These are phyloP conservation scores for Mesocentrotus franciscanus DNA, from an alignment of 53 echinoderm and acorn worm species.

Conservation along the genomic window DNA sequence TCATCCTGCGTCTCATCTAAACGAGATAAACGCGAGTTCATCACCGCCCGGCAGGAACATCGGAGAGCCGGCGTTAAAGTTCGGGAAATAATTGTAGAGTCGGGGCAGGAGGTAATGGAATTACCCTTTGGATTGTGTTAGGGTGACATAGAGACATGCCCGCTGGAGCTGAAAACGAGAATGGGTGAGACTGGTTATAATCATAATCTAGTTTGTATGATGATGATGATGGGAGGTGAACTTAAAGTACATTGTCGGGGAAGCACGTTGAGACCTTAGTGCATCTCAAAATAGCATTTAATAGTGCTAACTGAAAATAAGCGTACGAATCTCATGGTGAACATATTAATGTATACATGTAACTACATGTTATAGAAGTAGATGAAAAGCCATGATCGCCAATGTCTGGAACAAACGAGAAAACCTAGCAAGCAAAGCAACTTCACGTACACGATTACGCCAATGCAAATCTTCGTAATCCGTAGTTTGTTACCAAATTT, in stretches of 20 bases:
- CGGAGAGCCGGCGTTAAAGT: neutral
- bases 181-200: neutral
- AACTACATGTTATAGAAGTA: too few relatives aligned
- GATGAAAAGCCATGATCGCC: too few relatives aligned
- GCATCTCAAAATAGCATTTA: too few relatives aligned
- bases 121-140: slow-evolving; percentile 26
- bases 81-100: neutral
- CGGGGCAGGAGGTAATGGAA: slow-evolving; percentile 34
- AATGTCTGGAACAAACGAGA: too few relatives aligned
- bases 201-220: slow-evolving; percentile 49
- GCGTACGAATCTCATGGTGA: too few relatives aligned
- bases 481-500: too few relatives aligned
- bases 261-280: neutral
- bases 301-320: too few relatives aligned
- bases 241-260: neutral
- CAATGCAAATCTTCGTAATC: too few relatives aligned
- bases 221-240: neutral
- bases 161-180: slow-evolving; percentile 46
- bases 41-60: neutral
- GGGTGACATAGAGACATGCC: slow-evolving; percentile 41
- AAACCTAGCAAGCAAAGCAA: too few relatives aligned
- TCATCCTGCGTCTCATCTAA: neutral
- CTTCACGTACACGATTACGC: too few relatives aligned
- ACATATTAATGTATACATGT: too few relatives aligned
- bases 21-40: neutral